These are phyloP conservation scores for Neopipo cinnamomea DNA, from an alignment of 2,113 vertebrate species.

Conservation along the genomic window DNA sequence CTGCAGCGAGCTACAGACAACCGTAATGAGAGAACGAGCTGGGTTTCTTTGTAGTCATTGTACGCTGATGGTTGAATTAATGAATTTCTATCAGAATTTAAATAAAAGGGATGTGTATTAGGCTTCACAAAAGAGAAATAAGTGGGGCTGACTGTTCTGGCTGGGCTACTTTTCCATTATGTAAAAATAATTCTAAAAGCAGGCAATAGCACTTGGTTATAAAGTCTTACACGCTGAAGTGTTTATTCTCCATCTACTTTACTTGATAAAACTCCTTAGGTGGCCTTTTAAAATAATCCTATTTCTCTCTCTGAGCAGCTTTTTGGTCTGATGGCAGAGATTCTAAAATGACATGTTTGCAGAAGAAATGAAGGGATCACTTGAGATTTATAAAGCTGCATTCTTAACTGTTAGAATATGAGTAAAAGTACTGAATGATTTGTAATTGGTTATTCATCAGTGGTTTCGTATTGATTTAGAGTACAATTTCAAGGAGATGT, in stretches of 20 bases:
- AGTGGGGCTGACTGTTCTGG: background rate
- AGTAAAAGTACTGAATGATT: background rate
- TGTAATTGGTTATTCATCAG: slow-evolving; percentile 42
- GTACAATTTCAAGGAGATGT: background rate
- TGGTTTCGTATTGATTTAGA: background rate
- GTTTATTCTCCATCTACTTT: background rate
- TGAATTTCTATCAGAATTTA: background rate
- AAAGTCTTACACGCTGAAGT: background rate
- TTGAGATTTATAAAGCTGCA: slow-evolving; percentile 12
- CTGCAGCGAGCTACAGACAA: background rate
- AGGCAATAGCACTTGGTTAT: background rate
- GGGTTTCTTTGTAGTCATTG: background rate
- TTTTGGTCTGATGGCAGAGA: background rate
- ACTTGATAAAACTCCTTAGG: background rate
- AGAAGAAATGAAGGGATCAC: background rate
- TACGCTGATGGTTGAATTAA: background rate
- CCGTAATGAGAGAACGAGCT: background rate
- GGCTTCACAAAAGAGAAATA: background rate
- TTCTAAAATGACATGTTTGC: slow-evolving; percentile 10
- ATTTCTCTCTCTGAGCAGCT: background rate
- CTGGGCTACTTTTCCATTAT: background rate
- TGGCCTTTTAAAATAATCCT: background rate
- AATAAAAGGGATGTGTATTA: background rate
- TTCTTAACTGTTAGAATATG: background rate
- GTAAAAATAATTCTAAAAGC: background rate